These are phyloP conservation scores for Xestobium rufovillosum DNA, from an alignment of 2,888 invertebrate genomes.

Conservation along the genomic window DNA sequence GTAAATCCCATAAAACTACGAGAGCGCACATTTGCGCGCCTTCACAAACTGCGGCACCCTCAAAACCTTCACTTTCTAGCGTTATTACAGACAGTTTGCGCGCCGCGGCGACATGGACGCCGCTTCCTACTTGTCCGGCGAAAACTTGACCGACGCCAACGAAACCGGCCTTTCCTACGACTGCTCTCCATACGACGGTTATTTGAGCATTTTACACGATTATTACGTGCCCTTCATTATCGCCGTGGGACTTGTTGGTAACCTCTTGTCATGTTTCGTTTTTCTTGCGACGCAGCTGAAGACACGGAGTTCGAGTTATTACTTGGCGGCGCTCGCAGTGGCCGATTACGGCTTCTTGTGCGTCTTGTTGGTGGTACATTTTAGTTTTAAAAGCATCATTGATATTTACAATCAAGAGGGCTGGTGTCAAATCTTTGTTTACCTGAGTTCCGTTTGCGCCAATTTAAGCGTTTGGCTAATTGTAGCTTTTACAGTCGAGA, in stretches of 20 bases:
- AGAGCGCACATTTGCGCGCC: too few species aligned
- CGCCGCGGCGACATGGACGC: too few species aligned
- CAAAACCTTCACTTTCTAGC: too few species aligned
- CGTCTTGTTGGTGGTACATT: slow-evolving; percentile 48
- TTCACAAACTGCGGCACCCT: too few species aligned
- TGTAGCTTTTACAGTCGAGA: slow-evolving; percentile 61
- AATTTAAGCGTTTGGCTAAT: slow-evolving; percentile 58
- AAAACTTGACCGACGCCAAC: slow-evolving; percentile 9
- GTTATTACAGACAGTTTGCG: too few species aligned
- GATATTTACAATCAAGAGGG: slow-evolving; percentile 48
- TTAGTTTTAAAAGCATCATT: slow-evolving; percentile 45
- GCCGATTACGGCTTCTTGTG: slow-evolving; percentile 55
- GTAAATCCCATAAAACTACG: too few species aligned
- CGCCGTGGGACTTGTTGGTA: slow-evolving; percentile 52
- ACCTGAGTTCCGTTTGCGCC: slow-evolving; percentile 44
- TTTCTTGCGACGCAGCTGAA: slow-evolving; percentile 54
- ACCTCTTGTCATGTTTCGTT: slow-evolving; percentile 52
- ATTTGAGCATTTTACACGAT: slow-evolving; percentile 45
- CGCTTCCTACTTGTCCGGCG: too few species aligned
- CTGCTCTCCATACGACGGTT: slow-evolving; percentile 28
- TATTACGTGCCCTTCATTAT: slow-evolving; percentile 56
- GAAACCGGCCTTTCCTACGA: too few species aligned
- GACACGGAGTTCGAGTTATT: slow-evolving; percentile 56
- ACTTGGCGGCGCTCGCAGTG: slow-evolving; percentile 53
- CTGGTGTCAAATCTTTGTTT: slow-evolving; percentile 46